A percentile compares a stretch with the other conserved stretches of the same genome.
Conservation (phyloP, 2,797 vertebrate genomes). For the Myotis pilosus region DNA sequence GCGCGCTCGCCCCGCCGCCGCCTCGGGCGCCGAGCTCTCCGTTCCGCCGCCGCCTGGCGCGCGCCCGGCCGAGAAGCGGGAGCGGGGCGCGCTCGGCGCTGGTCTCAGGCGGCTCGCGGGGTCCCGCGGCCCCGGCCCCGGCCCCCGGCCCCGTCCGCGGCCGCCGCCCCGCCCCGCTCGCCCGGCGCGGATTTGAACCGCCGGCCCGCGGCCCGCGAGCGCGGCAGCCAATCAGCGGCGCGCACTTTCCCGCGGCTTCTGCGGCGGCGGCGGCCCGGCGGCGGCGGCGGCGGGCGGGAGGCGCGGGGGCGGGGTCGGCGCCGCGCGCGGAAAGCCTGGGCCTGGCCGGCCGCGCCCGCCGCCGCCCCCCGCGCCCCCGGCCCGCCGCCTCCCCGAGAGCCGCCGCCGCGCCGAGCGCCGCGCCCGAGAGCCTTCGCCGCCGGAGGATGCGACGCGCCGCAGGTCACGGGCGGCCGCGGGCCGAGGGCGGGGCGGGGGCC, state of each 20-base stretch:
- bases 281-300: conserved; percentile 79
- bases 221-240: conserved; percentile 92
- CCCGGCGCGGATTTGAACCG: conserved; percentile 89
- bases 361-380: conserved; percentile 43
- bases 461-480: conserved; percentile 71
- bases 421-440: conserved; percentile 37
- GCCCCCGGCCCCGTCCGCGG: neutral
- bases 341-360: conserved; percentile 75
- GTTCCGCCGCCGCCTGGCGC: neutral
- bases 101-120: neutral
- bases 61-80: conserved; percentile 10
- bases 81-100: neutral
- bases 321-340: conserved; percentile 75
- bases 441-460: conserved; percentile 79
- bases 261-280: conserved; percentile 78
- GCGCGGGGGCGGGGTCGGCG: conserved; percentile 76
- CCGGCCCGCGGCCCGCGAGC: conserved; percentile 86
- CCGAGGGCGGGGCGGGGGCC: neutral
- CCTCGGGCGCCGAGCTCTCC: neutral
- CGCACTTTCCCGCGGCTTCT: conserved; percentile 97
- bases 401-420: conserved; percentile 60
- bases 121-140: neutral
- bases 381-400: conserved; percentile 60
- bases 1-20: neutral
- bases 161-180: neutral